phyloP scores from a whole-genome alignment of 1,140 invertebrate species.

The Rhagoletis zephyria region DNA sequence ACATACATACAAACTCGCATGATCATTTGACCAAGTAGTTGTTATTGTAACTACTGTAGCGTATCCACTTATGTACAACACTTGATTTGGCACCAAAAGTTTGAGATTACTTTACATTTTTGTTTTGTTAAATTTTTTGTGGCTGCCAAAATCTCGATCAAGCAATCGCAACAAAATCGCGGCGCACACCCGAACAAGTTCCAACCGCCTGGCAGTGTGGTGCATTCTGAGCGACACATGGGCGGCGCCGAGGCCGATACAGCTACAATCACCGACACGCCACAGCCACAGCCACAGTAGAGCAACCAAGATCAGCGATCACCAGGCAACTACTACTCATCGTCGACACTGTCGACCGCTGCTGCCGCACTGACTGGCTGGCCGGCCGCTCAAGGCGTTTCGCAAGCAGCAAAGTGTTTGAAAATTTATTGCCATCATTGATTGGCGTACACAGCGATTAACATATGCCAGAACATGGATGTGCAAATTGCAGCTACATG shows the following conservation, averaged over 20 bases:
- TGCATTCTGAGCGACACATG: not conserved
- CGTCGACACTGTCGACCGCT: not conserved
- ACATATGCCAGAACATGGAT: conserved; percentile 48
- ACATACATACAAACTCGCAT: not conserved
- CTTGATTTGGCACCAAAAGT: not conserved
- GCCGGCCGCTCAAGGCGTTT: not conserved
- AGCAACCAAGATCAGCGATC: not conserved
- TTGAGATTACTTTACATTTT: not conserved
- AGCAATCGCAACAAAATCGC: not conserved
- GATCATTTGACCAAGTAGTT: not conserved
- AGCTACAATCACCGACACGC: not conserved
- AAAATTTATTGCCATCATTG: conserved; percentile 50
- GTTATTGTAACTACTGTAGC: too few relatives aligned
- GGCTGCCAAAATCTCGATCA: not conserved
- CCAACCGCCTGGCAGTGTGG: not conserved
- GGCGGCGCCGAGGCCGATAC: not conserved
- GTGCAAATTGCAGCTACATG: conserved; percentile 42
- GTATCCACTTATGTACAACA: too few relatives aligned
- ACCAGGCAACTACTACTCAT: too few relatives aligned
- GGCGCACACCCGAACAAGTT: not conserved
- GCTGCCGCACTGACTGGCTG: not conserved
- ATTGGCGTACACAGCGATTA: conserved; percentile 44
- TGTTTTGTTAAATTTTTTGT: not conserved
- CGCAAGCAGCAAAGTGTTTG: conserved; percentile 1
- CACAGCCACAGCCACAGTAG: not conserved